Evolutionary conservation across 2,797 vertebrate species (phyloP), one percentile per base, ranked within the genome.

Genomic region (Danio aesculapii): DNA sequence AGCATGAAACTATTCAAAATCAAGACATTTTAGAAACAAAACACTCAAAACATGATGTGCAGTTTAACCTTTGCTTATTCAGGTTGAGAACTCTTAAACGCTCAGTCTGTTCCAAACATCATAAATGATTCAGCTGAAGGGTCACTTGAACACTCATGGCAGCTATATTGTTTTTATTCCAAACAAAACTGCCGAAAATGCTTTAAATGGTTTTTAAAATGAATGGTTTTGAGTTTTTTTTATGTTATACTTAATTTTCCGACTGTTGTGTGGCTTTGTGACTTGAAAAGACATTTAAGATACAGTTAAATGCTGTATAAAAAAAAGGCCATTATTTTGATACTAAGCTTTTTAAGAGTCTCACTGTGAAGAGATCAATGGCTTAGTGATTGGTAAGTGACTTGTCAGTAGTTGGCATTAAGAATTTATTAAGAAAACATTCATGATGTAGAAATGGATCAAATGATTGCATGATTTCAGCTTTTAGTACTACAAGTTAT

Each of bases 21-120:
- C 16, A 1, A 71, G 52, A 50, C 47, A 68, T 30, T 50, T 68
- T 68, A 50, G 47, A 57, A 71, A 71, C 6, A 0, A n/a, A 71
- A 71, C 69, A 57, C n/a, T 44, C 39, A 8, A 57, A 17, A 55
- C 50, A 55, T 6, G 43, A 71, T 55, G 69, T 44, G n/a, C 52
- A 44, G 69, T 71, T 57, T 71, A 44, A 57, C 69, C 50, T 57
- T 17, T 43, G 68, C 68, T 71, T 55, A 10, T 55, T 71, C n/a
- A 57, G n/a, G 16, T 57, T 13, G 39, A 14, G 39, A 57, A 71
- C 69, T 12, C 1, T 71, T 55, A 53, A 71, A 71, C 50, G 41
- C 16, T 43, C 67, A n/a, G 68, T 55, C 68, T 55, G 50, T 43
- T 57, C 52, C 52, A 57, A 12, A 12, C 39, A 19, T 71, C 6